Percentiles rank a stretch among this genome's conserved stretches.
Evolutionary conservation across 2,113 vertebrate species (phyloP).

Genomic region (Pyrgilauda ruficollis): DNA sequence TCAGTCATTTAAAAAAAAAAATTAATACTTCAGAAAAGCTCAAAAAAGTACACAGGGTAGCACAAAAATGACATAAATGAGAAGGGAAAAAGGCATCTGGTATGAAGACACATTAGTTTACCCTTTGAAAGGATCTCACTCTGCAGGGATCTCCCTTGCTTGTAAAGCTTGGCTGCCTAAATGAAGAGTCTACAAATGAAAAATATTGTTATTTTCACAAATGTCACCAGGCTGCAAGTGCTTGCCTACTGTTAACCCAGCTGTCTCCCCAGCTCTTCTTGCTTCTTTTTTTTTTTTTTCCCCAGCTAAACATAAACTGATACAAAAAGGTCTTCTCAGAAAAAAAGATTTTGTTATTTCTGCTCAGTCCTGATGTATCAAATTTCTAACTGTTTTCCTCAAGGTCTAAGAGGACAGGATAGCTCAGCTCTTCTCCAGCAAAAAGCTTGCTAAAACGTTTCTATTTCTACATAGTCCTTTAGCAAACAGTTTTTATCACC

Average conservation of each 20-base stretch:
- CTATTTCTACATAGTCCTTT: background rate
- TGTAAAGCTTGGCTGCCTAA: slow-evolving; percentile 8
- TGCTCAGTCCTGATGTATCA: background rate
- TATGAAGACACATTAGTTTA: background rate
- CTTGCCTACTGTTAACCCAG: slow-evolving; percentile 42
- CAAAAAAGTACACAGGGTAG: background rate
- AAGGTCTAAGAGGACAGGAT: background rate
- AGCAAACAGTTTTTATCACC: background rate
- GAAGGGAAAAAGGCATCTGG: background rate
- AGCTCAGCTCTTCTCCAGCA: background rate
- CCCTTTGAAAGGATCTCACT: background rate
- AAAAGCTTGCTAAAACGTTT: background rate
- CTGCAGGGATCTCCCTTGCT: background rate
- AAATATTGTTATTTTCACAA: slow-evolving; percentile 56
- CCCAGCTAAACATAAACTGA: background rate
- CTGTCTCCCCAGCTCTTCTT: background rate
- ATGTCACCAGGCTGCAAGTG: background rate
- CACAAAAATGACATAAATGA: background rate
- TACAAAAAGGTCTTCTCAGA: background rate
- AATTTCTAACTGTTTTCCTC: background rate
- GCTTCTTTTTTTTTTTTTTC: background rate
- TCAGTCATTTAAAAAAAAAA: background rate
- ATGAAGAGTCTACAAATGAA: slow-evolving; percentile 11
- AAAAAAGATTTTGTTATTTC: background rate
- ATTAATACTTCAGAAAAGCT: background rate